Base-by-base conservation (phyloP, 2,888 invertebrate species). In the Thecocarcelia acutangulata region DNA sequence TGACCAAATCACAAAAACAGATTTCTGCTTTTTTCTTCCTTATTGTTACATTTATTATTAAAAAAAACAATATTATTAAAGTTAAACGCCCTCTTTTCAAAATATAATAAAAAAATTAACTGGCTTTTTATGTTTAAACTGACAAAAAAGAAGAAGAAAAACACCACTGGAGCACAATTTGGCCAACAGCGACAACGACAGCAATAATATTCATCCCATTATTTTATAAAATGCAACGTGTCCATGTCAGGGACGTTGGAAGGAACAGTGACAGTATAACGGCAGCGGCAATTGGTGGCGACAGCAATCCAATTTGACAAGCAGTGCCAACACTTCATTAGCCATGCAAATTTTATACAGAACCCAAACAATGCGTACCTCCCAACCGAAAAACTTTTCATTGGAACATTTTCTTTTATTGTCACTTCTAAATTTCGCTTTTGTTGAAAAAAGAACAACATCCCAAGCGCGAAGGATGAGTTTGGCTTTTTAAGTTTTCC, bases 261-360 rank as follows among this genome's bases (percentile, higher is more conserved):
- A 52, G 63, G 42, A 54, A 12, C 42, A 50, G 37, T 52, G 50
- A 48, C 63, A 63, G 21, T n/a, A 13, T 4, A 33, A 11, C 21
- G 21, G 13, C 37, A 24, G 8, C 48, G 24, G 40, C 46, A 56
- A 37, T n/a, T n/a, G n/a, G n/a, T 33, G 63, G 13, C 19, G n/a
- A 21, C 15, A 17, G 13, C 24, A 5, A 2, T 42, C 46, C 44
- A 48, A 40, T 40, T 50, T 68, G 24, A 58, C 63, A 68, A 52
- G 46, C 40, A 56, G 58, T 15, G 48, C 76, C 69, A 81, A 70
- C 74, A 82, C 82, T 82, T 82, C 82, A 82, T 82, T 82, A 82
- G 82, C 64, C 64, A 82, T 82, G 73, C 82, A 82, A 82, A 82
- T 82, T 64, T 74, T 70, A 78, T 82, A 78, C 74, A 66, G 50